A percentile compares a stretch with the other conserved stretches of the same genome.
Conservation (phyloP, 64 coral and sea anemone genomes). For the Montipora efflorescens region DNA sequence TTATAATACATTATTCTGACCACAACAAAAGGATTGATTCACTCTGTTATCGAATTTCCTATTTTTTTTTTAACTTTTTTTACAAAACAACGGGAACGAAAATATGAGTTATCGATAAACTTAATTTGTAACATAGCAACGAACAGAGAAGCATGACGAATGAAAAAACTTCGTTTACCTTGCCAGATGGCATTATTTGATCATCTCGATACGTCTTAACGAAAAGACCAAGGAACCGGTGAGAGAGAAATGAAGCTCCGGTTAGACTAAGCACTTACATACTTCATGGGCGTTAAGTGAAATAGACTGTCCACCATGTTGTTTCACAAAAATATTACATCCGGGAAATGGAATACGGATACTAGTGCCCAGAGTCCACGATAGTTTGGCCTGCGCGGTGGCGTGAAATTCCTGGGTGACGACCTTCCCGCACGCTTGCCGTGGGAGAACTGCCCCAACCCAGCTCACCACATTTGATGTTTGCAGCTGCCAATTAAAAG, state of each 20-base stretch:
- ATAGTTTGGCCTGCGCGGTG: too few species aligned
- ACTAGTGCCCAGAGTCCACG: slow-evolving; percentile 14
- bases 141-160: neutral
- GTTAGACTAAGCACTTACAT: slow-evolving; percentile 5
- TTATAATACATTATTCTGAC: too few species aligned
- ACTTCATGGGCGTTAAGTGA: slow-evolving; percentile 56
- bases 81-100: neutral
- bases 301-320: slow-evolving; percentile 62
- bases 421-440: too few species aligned
- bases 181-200: slow-evolving; percentile 76
- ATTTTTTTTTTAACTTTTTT: too few species aligned
- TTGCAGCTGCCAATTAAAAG: too few species aligned
- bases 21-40: too few species aligned
- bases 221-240: neutral
- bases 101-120: neutral
- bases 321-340: neutral
- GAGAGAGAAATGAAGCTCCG: neutral
- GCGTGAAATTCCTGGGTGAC: too few species aligned
- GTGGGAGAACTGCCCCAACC: too few species aligned
- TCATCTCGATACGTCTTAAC: neutral
- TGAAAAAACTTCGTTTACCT: slow-evolving; percentile 15
- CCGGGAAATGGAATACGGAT: neutral
- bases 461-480: too few species aligned
- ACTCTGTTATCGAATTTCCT: too few species aligned
- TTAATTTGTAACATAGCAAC: slow-evolving; percentile 18